Evolutionary conservation across 2,888 invertebrate genomes (phyloP).

Genomic region (Perizoma affinitatum): DNA sequence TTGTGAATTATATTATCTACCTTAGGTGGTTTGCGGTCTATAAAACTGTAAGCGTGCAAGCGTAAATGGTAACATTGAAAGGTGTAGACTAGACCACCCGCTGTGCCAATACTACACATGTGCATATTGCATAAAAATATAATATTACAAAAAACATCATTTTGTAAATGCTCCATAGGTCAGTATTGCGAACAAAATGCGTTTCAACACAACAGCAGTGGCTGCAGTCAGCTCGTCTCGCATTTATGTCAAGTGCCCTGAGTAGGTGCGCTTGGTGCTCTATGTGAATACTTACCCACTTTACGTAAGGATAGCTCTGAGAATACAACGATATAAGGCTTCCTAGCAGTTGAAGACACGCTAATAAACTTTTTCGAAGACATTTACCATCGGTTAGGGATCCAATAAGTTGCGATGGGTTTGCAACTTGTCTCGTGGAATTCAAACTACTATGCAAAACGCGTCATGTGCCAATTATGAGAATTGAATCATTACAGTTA

Average conservation of each 20-base stretch:
- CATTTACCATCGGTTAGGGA: no score
- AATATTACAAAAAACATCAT: slow-evolving; percentile 4
- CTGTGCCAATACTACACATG: no score
- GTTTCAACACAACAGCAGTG: slow-evolving; percentile 46
- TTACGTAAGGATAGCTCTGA: slow-evolving; percentile 16
- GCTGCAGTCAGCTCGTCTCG: slow-evolving; percentile 42
- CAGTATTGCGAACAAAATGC: slow-evolving; percentile 46
- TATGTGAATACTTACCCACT: slow-evolving; percentile 34
- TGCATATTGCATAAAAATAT: no score
- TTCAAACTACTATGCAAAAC: no score
- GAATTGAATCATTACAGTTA: no score
- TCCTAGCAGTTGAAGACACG: not conserved
- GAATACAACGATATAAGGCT: slow-evolving; percentile 2
- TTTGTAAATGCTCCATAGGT: slow-evolving; percentile 31
- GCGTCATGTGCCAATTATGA: no score
- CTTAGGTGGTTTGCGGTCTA: no score
- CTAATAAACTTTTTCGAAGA: not conserved
- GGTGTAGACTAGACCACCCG: no score
- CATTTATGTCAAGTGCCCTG: slow-evolving; percentile 45
- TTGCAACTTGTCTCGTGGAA: not conserved
- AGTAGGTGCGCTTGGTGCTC: slow-evolving; percentile 35
- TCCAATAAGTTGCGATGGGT: no score
- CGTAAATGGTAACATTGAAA: no score
- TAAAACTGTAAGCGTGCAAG: no score
- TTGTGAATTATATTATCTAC: no score